A percentile compares a stretch with the other conserved stretches of the same genome.
Conservation (phyloP, 2,113 vertebrate species). For the Phalacrocorax brasilianus region DNA sequence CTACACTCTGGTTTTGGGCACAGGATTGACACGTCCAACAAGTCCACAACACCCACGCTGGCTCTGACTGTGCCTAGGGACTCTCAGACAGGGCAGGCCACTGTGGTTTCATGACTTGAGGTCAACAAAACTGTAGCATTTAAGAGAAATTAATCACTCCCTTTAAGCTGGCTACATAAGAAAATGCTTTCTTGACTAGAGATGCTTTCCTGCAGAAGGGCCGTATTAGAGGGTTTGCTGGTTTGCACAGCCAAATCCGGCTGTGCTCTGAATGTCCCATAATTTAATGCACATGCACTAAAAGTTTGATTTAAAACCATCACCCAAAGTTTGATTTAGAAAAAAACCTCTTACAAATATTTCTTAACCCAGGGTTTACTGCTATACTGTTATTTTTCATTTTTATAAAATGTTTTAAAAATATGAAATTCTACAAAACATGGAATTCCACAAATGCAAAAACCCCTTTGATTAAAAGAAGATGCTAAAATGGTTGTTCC, state of each 20-base stretch:
- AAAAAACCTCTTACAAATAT: not conserved
- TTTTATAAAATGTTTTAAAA: not conserved
- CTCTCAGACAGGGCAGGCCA: not conserved
- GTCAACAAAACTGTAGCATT: not conserved
- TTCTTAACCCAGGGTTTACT: not conserved
- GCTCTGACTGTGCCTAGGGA: not conserved
- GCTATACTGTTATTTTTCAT: not conserved
- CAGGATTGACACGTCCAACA: not conserved
- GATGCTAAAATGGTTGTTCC: not conserved
- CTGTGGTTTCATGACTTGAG: not conserved
- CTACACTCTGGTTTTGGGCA: not conserved
- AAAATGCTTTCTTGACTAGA: not conserved
- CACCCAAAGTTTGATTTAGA: not conserved
- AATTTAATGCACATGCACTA: not conserved
- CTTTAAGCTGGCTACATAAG: not conserved
- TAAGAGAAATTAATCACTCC: not conserved
- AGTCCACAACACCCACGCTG: not conserved
- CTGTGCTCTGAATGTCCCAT: not conserved
- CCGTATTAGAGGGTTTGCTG: not conserved
- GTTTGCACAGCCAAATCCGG: not conserved
- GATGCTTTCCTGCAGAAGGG: not conserved
- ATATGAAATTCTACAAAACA: not conserved
- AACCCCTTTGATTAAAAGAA: not conserved
- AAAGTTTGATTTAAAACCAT: not conserved
- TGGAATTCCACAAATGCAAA: not conserved